Conservation (phyloP, 2,888 invertebrate genomes). For the Zaprionus bogoriensis region DNA sequence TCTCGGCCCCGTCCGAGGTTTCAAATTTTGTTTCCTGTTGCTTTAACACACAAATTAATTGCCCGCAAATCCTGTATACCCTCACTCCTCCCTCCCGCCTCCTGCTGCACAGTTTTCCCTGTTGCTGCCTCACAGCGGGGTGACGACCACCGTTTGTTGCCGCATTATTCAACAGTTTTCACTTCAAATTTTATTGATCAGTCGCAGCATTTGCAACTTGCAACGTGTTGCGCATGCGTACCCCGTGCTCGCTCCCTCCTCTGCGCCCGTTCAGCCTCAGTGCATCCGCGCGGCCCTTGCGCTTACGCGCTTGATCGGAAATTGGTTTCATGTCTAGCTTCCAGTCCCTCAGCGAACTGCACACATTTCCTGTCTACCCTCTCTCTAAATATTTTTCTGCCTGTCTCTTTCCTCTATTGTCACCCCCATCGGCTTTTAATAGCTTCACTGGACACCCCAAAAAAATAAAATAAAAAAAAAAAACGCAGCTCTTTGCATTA, state of each 20-base stretch:
- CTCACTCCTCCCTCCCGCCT: not conserved
- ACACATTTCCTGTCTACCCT: conserved; percentile 58
- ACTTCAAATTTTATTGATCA: conserved; percentile 74
- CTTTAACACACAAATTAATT: conserved; percentile 77
- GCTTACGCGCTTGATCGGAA: conserved; percentile 76
- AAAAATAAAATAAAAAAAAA: no score
- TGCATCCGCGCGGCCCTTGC: conserved; percentile 45
- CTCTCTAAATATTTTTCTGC: not conserved
- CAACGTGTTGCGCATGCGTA: conserved; percentile 75
- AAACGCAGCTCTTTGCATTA: conserved; percentile 32
- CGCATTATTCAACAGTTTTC: conserved; percentile 76
- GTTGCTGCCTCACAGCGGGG: no score
- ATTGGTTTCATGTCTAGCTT: conserved; percentile 73
- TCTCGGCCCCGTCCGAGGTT: conserved; percentile 1
- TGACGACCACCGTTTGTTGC: conserved; percentile 33
- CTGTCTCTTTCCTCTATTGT: not conserved
- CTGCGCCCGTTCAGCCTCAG: conserved; percentile 46
- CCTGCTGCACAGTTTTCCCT: not conserved
- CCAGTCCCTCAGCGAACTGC: conserved; percentile 44
- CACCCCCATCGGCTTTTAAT: conserved; percentile 58
- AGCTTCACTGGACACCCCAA: conserved; percentile 74
- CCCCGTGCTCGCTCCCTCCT: conserved; percentile 5
- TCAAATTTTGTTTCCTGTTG: conserved; percentile 62
- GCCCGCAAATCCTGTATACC: conserved; percentile 81
- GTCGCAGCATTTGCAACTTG: conserved; percentile 18